These are phyloP conservation scores for Philypnodon macrostomus DNA, from an alignment of 2,797 vertebrate species.

Conservation along the genomic window DNA sequence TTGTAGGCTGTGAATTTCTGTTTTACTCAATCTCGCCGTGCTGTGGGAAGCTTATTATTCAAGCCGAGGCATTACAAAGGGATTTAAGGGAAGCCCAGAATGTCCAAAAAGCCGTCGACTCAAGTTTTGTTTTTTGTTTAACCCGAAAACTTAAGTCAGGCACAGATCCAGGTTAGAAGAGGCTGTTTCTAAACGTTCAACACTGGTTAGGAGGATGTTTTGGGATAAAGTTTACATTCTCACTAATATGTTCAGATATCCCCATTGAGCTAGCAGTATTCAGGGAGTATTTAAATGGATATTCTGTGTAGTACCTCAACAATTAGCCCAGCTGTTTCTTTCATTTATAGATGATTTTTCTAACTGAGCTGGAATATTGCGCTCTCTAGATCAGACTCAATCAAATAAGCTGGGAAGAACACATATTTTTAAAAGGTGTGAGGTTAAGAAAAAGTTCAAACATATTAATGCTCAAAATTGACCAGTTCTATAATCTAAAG, in stretches of 20 bases:
- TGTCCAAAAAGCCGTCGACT: conserved; percentile 48
- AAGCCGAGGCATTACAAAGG: conserved; percentile 60
- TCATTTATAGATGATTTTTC: no score
- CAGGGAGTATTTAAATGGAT: conserved; percentile 1
- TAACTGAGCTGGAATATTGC: no score
- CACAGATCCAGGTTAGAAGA: conserved; percentile 22
- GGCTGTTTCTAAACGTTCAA: conserved; percentile 10
- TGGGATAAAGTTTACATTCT: background rate
- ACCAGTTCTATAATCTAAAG: no score
- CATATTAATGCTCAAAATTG: no score
- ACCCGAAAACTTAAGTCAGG: conserved; percentile 28
- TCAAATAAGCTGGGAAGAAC: no score
- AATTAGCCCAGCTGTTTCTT: no score
- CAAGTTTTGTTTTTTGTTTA: conserved; percentile 39
- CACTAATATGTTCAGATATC: conserved; percentile 1
- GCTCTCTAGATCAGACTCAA: no score
- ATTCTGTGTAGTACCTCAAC: no score
- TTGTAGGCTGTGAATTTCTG: conserved; percentile 62
- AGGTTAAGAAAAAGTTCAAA: no score
- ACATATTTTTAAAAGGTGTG: no score
- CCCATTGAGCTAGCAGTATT: background rate
- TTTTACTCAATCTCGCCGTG: conserved; percentile 62
- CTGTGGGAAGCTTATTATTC: conserved; percentile 65
- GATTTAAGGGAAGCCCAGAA: conserved; percentile 51
- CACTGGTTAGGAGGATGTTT: conserved; percentile 3